These are phyloP conservation scores for Samia ricini DNA, from an alignment of 1,140 invertebrate genomes.

Conservation along the genomic window DNA sequence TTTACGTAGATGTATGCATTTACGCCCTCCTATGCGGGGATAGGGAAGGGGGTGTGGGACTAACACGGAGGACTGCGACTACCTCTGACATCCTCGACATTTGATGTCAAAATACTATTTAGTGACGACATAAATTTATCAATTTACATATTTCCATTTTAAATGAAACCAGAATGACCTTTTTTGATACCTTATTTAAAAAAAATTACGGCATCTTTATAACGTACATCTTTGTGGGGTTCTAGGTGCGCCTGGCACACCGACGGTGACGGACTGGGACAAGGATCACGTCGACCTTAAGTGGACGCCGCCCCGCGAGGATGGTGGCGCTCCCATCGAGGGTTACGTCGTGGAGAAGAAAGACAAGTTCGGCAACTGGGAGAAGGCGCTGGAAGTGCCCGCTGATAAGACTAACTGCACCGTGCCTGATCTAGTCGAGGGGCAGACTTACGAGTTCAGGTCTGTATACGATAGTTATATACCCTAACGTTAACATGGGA, in stretches of 20 bases:
- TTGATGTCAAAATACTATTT: no score
- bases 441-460: constrained; percentile 81
- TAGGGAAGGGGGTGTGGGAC: no score
- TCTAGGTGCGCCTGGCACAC: constrained; percentile 87
- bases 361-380: constrained; percentile 96
- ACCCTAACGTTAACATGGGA: not conserved
- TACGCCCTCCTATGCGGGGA: no score
- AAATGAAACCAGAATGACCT: no score
- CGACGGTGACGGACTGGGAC: constrained; percentile 97
- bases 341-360: constrained; percentile 95
- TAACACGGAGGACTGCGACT: no score
- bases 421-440: constrained; percentile 93
- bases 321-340: constrained; percentile 92
- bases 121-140: no score
- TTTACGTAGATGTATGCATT: no score
- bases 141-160: no score
- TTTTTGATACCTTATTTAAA: no score
- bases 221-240: not conserved
- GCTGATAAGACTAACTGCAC: constrained; percentile 88
- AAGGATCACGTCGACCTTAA: constrained; percentile 95
- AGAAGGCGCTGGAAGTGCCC: constrained; percentile 91
- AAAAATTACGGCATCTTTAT: no score
- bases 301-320: constrained; percentile 88
- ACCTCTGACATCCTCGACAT: no score
- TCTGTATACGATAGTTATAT: constrained; percentile 9